Conservation (phyloP, 1,140 invertebrate species). For the Drosophila ironensis region DNA sequence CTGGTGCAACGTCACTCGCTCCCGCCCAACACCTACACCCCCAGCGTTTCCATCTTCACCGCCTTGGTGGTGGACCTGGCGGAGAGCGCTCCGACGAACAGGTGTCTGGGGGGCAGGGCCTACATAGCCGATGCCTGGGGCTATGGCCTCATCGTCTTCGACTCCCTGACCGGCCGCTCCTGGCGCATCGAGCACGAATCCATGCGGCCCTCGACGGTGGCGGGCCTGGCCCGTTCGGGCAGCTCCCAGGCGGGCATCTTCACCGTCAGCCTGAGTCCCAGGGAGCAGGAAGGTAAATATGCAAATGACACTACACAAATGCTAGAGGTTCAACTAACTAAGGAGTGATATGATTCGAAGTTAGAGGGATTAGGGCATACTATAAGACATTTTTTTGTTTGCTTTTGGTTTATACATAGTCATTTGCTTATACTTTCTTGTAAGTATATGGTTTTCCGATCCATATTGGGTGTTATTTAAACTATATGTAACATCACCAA, state of each 20-base stretch:
- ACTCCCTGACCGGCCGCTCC: conserved; percentile 83
- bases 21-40: conserved; percentile 81
- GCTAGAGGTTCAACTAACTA: too few relatives aligned
- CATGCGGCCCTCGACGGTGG: conserved; percentile 85
- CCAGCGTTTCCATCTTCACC: conserved; percentile 83
- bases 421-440: too few relatives aligned
- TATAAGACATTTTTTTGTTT: too few relatives aligned
- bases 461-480: too few relatives aligned
- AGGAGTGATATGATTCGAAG: too few relatives aligned
- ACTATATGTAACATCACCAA: too few relatives aligned
- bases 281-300: conserved; percentile 38
- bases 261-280: conserved; percentile 86
- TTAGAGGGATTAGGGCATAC: too few relatives aligned
- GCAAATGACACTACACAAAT: too few relatives aligned
- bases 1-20: conserved; percentile 84
- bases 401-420: too few relatives aligned
- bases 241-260: conserved; percentile 86
- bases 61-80: conserved; percentile 85
- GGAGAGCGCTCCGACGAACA: conserved; percentile 50
- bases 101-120: conserved; percentile 86
- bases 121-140: conserved; percentile 90
- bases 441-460: too few relatives aligned
- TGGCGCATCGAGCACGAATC: conserved; percentile 88
- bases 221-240: conserved; percentile 85
- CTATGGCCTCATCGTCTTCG: conserved; percentile 88